Base-by-base conservation (phyloP, 1,140 invertebrate species). In the Rhagoletis pomonella region DNA sequence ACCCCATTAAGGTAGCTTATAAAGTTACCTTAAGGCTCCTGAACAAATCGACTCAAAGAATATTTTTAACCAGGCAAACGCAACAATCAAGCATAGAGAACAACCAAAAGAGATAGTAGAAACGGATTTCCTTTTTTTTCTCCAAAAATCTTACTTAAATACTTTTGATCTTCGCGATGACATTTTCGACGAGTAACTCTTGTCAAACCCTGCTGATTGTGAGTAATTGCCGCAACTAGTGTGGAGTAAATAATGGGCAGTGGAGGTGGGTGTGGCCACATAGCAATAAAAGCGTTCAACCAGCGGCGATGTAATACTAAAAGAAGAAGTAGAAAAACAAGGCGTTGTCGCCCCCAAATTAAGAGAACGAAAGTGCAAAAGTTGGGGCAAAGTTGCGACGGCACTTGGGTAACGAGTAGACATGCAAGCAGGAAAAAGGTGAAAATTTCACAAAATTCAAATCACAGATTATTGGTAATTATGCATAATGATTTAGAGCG, bases 401-500 rank as follows among this genome's bases (percentile, higher is more conserved):
- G 29, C 4, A 0, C 39, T 19, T 42, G 67, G 14, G 0, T n/a
- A n/a, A n/a, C n/a, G 2, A 4, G 7, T 14, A 47, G 67, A 10
- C 67, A 42, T 1, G 14, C 67, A 73, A 42, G 67, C 14, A 47
- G 19, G 7, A 81, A 81, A 47, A 81, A 81, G 73, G 47, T 47
- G 47, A 55, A 44, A 81, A 29, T n/a, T 81, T 81, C 73, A 29
- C 73, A 81, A 81, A 81, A 81, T 42, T 81, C 50, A 81, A 81
- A 81, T 50, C 73, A 81, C 73, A 81, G 73, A 81, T 81, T 81
- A 81, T 47, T 81, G 19, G 73, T 58, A 81, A 81, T 81, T 81
- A 81, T 81, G 73, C 73, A 81, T 81, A 81, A 81, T 81, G 73
- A 81, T 81, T n/a, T n/a, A n/a, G n/a, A n/a, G n/a, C n/a, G n/a